Base-by-base conservation (phyloP, 2,888 invertebrate species). In the Pelosia muscerda region DNA sequence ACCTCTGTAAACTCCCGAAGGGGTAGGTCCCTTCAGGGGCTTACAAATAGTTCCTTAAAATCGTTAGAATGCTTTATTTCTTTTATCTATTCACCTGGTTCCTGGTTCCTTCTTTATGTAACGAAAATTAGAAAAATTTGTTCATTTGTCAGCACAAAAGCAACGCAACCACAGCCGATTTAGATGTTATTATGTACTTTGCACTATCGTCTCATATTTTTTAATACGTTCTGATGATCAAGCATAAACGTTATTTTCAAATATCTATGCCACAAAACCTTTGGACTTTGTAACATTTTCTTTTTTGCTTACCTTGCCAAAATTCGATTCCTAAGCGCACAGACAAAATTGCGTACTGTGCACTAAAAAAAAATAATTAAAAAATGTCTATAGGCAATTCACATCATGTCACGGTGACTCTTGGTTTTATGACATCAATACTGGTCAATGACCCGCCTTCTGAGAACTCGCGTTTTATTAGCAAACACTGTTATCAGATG, bases 361-460 rank as follows among this genome's bases (percentile, higher is more conserved):
- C 10, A 22, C 28, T n/a, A 23, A 54, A 54, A 38, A 54, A 53
- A 49, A 28, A 31, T 25, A 28, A 31, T 25, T 23, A 23, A 54
- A 53, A 54, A 63, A 19, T 54, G 15, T 54, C 53, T 28, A 49
- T 54, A 63, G 54, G 11, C 53, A 54, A 53, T 63, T 31, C 31
- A 81, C 73, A 74, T 70, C 75, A 72, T 81, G 85, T 89, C 88
- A 91, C 81, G 84, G 79, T 90, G 88, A 90, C 87, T 84, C 66
- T 83, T 77, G 60, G 76, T 86, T 87, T 87, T 75, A 81, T 84
- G 86, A 83, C 87, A 90, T 86, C 76, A 82, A 87, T 89, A 68
- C 65, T 84, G 89, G 90, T 84, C 92, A 87, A 78, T 84, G 88
- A 82, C 89, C 88, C 78, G 72, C 38, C 81, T 76, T 74, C 71